These are phyloP conservation scores for Campylomormyrus numenius DNA, from an alignment of 2,113 vertebrate species.

Conservation along the genomic window DNA sequence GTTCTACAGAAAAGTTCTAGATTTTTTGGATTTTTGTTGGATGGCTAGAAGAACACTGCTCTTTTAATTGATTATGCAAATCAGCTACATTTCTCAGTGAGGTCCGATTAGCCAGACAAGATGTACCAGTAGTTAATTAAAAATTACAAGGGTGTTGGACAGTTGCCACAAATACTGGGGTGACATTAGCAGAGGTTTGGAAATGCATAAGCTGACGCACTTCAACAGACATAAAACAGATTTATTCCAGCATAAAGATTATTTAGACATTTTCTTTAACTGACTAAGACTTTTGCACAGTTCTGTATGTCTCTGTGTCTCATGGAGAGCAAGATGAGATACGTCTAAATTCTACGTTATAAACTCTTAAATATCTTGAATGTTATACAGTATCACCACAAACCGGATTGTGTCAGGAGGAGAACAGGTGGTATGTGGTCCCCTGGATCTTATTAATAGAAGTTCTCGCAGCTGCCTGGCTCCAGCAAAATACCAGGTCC, in stretches of 20 bases:
- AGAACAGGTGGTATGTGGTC: conserved; percentile 33
- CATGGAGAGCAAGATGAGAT: background rate
- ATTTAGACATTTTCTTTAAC: background rate
- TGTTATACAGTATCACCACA: background rate
- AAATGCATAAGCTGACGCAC: background rate
- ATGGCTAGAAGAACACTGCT: background rate
- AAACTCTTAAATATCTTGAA: background rate
- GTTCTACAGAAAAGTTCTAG: background rate
- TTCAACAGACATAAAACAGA: background rate
- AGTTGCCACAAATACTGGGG: background rate
- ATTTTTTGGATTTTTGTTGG: background rate
- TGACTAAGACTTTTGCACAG: background rate
- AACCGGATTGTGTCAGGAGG: background rate
- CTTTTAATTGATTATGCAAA: background rate
- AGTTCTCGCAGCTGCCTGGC: background rate
- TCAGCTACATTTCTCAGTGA: background rate
- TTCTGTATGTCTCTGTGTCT: background rate
- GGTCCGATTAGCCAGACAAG: background rate
- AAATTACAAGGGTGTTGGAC: background rate
- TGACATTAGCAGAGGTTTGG: background rate
- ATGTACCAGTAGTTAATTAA: background rate
- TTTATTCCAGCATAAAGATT: background rate
- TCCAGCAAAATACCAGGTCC: conserved; percentile 28
- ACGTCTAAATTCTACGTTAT: background rate
- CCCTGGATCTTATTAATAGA: conserved; percentile 31